phyloP scores from a whole-genome alignment of 2,113 vertebrate genomes.

The Aegithalos caudatus region DNA sequence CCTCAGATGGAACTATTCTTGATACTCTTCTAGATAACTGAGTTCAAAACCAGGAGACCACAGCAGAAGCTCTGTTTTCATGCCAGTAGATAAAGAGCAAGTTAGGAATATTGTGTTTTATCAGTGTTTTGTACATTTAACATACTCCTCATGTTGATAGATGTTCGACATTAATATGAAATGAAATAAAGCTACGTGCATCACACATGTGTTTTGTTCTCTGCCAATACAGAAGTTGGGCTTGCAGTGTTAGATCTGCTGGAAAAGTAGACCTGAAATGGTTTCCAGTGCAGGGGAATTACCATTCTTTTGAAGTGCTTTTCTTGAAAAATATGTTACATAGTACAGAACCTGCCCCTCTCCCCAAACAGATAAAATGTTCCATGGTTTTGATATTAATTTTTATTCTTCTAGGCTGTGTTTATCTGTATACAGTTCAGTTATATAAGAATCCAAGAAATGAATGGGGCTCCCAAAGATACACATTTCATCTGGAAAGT shows the following conservation, averaged over 20 bases:
- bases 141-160: neutral
- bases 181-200: neutral
- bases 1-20: neutral
- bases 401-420: neutral
- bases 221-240: neutral
- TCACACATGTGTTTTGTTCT: neutral
- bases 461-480: neutral
- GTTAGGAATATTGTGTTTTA: neutral
- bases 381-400: neutral
- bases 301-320: neutral
- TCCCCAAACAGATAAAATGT: neutral
- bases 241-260: neutral
- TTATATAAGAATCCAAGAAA: neutral
- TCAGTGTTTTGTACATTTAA: neutral
- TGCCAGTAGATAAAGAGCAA: neutral
- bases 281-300: neutral
- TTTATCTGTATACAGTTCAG: neutral
- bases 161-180: neutral
- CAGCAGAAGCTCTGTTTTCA: neutral
- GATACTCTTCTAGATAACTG: neutral
- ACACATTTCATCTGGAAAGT: neutral
- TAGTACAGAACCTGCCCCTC: neutral
- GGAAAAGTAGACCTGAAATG: neutral
- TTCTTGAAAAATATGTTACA: neutral
- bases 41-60: neutral